Percentiles rank a stretch among this genome's conserved stretches.
phyloP scores from a whole-genome alignment of 2,113 vertebrate genomes.

The Pollimyrus isidori region DNA sequence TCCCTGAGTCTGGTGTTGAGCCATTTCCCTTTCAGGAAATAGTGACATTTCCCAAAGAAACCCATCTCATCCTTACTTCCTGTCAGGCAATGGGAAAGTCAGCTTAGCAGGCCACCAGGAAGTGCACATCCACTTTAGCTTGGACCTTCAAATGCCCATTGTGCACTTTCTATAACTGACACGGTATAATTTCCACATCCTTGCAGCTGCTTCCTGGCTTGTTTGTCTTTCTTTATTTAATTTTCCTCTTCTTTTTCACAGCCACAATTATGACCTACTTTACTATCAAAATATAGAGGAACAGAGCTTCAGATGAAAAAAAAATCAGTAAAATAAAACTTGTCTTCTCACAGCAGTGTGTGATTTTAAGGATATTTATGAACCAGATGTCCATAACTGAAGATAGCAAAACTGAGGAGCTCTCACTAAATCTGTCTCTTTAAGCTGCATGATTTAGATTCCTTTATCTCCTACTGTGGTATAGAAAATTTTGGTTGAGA shows the following conservation, averaged over 20 bases:
- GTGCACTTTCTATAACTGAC: neutral
- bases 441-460: neutral
- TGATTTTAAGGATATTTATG: neutral
- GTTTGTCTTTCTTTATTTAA: neutral
- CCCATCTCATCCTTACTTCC: neutral
- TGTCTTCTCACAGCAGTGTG: neutral
- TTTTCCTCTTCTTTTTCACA: neutral
- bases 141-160: neutral
- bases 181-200: neutral
- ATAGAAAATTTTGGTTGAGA: neutral
- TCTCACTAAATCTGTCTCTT: neutral
- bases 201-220: conserved; percentile 4
- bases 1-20: neutral
- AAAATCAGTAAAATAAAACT: neutral
- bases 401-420: neutral
- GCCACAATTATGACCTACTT: neutral
- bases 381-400: neutral
- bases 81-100: neutral
- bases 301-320: neutral
- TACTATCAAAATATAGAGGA: neutral
- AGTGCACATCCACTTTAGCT: neutral
- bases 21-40: neutral
- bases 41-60: neutral
- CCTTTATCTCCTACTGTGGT: neutral
- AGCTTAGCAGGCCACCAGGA: neutral